A percentile compares a stretch with the other conserved stretches of the same genome.
Evolutionary conservation across 2,888 invertebrate genomes (phyloP).

Genomic region (Auanema freiburgensis): DNA sequence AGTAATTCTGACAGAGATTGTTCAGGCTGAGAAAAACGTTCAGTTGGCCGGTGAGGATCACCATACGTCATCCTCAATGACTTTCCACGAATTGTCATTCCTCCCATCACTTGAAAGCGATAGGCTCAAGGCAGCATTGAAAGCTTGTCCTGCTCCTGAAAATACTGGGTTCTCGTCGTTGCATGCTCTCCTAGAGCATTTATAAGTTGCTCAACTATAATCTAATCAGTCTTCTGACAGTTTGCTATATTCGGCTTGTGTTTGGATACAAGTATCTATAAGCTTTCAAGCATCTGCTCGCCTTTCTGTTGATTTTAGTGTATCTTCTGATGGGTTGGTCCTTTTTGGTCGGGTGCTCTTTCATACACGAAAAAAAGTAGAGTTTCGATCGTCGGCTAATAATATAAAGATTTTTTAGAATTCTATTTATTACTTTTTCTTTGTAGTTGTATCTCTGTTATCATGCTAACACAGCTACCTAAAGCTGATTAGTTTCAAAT

Average conservation of each 20-base stretch:
- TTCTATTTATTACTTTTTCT: conserved; percentile 19
- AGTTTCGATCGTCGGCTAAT: conserved; percentile 3
- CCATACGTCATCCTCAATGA: background rate
- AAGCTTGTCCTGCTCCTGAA: conserved; percentile 4
- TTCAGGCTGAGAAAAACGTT: background rate
- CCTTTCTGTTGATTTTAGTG: conserved; percentile 8
- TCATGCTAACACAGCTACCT: too few species aligned
- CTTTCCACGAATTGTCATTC: conserved; percentile 11
- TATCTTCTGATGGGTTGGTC: conserved; percentile 19
- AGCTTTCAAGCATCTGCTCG: background rate
- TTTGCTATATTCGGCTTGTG: conserved; percentile 9
- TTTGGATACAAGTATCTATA: background rate
- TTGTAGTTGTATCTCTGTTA: conserved; percentile 1
- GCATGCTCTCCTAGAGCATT: conserved; percentile 5
- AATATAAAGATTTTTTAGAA: conserved; percentile 17
- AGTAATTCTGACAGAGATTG: background rate
- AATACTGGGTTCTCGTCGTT: conserved; percentile 2
- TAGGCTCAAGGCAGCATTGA: conserved; percentile 10
- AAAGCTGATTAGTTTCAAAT: too few species aligned
- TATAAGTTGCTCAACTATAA: background rate
- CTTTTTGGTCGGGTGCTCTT: conserved; percentile 22
- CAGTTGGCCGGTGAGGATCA: background rate
- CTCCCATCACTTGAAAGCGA: conserved; percentile 1
- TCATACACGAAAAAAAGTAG: too few species aligned
- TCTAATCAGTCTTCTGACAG: background rate